Base-by-base conservation (phyloP, 1,140 invertebrate genomes). In the Callitettix versicolor region DNA sequence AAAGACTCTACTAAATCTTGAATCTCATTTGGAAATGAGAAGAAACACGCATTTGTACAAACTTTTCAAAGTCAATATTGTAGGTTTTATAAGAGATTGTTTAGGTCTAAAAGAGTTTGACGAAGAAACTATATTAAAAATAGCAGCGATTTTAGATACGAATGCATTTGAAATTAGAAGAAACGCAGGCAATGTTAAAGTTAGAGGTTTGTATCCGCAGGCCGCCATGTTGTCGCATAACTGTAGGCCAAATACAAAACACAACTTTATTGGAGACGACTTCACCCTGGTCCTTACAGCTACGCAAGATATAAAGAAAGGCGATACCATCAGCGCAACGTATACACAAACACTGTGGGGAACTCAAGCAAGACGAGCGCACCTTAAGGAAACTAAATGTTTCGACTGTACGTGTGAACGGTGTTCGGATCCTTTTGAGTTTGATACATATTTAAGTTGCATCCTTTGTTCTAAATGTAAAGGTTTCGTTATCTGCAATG, bases 311-410 rank as follows among this genome's bases (percentile, higher is more conserved):
- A 79, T 85, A 18, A 71, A 76, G 53, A 73, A 78, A 49, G 81
- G 79, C 12, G 77, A 81, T 24, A 68, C 73, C 1, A 79, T 91
- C 54, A 77, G 75, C 58, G 84, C 82, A 56, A 86, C 85, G 64
- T 91, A 91, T 58, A 84, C 85, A 0, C 83, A 85, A 64, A 73
- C 81, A 1, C 68, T 90, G 54, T 74, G 84, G 72, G 84, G 84
- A 2, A 83, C 79, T 18, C 67, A 69, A 5, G 76, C 81, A 54
- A 72, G 85, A 55, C 77, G 77, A 59, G 68, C 79, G 33, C 78
- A 83, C 66, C 70, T 88, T 9, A 68, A 71, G 41, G 67, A 77
- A 55, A 79, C 80, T 2, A 88, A 88, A 67, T 88, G 85, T 63
- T 88, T 88, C 59, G 71, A 77, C 53, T 87, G 85, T 57, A 69